Evolutionary conservation across 2,797 vertebrate species (phyloP), one percentile per base, ranked within the genome.

Genomic region (Dicrostonyx torquatus): DNA sequence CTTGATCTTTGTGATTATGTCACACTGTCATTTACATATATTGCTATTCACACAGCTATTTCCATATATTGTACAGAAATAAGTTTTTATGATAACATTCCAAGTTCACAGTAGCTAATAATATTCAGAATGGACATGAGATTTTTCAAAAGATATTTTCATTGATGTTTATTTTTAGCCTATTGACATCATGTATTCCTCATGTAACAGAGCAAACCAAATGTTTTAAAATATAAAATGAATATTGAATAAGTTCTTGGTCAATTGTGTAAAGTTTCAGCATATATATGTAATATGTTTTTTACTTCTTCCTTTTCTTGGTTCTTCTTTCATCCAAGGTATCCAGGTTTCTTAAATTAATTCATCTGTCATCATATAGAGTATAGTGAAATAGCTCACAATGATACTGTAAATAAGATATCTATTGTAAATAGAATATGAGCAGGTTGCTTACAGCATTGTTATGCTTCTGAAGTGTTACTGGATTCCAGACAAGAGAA

Each of bases 1-100:
- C 12, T 62, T 31, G 40, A 14, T 93, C 34, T 93, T 90, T 68
- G 55, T 78, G 72, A 22, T 91, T 94, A 91, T 87, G 13, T 13
- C 26, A 84, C n/a, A 15, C 0, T 90, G 55, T 17, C 22, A 85
- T 29, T 79, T 13, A 55, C 6, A 79, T 79, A 79, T 78, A 78
- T n/a, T 55, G 76, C 3, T 83, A 85, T 90, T 76, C 58, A 82
- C 37, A 40, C 43, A 58, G 55, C 6, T 58, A 58, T 8, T 55
- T 58, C 55, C 20, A 13, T 50, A 50, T 50, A 50, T 50, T 50
- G 48, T 13, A 50, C 48, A 50, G 10, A 50, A 50, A 58, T 58
- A 55, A 55, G 55, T 58, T 58, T 58, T 58, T 22, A 22, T 6
- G 18, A 58, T 58, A 58, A 58, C 22, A 58, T 58, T 22, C 55